Conservation (phyloP, 2,888 invertebrate genomes). For the Phania funesta region DNA sequence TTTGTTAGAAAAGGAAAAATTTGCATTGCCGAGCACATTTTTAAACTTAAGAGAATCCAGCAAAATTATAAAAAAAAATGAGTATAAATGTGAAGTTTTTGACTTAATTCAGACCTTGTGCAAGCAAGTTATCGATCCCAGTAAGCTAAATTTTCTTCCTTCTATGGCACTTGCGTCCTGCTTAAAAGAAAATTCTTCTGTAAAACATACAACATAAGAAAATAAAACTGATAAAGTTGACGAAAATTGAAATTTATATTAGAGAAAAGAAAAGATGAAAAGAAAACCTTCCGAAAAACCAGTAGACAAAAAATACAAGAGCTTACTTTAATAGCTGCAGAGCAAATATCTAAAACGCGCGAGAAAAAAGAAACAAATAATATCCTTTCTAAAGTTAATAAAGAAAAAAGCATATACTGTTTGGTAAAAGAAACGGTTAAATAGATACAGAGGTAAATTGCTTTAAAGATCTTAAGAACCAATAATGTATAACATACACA, state of each 20-base stretch:
- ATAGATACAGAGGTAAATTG: slow-evolving; percentile 60
- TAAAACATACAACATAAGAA: slow-evolving; percentile 13
- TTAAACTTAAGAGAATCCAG: too few species aligned
- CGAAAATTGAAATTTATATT: slow-evolving; percentile 55
- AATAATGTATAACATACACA: too few species aligned
- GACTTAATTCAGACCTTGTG: too few species aligned
- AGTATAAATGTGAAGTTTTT: too few species aligned
- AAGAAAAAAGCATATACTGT: too few species aligned
- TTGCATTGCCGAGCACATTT: too few species aligned
- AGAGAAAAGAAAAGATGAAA: slow-evolving; percentile 12
- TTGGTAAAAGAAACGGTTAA: slow-evolving; percentile 30
- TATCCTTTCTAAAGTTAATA: slow-evolving; percentile 37
- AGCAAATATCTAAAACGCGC: neutral
- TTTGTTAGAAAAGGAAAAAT: too few species aligned
- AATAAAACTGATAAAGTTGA: slow-evolving; percentile 60
- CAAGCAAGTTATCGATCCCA: neutral
- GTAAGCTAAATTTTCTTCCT: neutral
- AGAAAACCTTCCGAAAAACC: slow-evolving; percentile 16
- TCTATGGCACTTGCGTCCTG: neutral
- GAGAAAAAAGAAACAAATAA: neutral
- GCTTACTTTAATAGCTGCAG: slow-evolving; percentile 26
- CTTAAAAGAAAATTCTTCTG: neutral
- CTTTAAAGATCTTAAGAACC: too few species aligned
- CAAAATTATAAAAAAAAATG: too few species aligned
- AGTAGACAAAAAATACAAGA: neutral